Evolutionary conservation across 1,140 invertebrate species (phyloP).

Genomic region (Telenomus remus): DNA sequence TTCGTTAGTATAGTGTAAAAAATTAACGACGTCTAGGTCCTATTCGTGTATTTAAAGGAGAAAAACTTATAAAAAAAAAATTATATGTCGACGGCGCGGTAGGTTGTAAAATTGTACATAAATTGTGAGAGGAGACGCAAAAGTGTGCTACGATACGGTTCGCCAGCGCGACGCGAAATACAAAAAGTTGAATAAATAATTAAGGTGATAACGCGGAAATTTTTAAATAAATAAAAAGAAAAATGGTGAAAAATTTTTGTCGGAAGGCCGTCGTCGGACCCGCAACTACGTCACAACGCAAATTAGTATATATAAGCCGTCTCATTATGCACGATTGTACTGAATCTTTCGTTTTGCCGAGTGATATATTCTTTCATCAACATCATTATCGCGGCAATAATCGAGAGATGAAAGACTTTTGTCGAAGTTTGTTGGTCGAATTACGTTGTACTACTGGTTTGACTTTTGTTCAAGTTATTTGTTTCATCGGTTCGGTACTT

Average conservation of each 20-base stretch:
- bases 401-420: conserved; percentile 55
- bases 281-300: conserved; percentile 67
- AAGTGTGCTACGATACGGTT: conserved; percentile 66
- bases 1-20: conserved; percentile 77
- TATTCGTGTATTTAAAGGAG: conserved; percentile 73
- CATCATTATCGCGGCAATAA: conserved; percentile 51
- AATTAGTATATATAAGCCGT: conserved; percentile 63
- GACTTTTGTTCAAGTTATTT: conserved; percentile 38
- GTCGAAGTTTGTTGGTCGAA: conserved; percentile 46
- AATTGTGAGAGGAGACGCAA: conserved; percentile 75
- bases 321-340: conserved; percentile 61
- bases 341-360: conserved; percentile 57
- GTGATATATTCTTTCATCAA: conserved; percentile 47
- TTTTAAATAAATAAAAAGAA: conserved; percentile 51
- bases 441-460: conserved; percentile 54
- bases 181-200: conserved; percentile 61
- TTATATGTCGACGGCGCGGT: conserved; percentile 76
- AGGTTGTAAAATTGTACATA: conserved; percentile 77
- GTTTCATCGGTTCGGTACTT: conserved; percentile 29
- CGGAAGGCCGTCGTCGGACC: conserved; percentile 65
- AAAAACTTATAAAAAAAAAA: conserved; percentile 71
- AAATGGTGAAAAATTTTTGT: conserved; percentile 57
- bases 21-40: conserved; percentile 76
- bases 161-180: conserved; percentile 61
- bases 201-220: conserved; percentile 58